Conservation (phyloP, 2,797 vertebrate species). For the Lepilemur septentrionalis region DNA sequence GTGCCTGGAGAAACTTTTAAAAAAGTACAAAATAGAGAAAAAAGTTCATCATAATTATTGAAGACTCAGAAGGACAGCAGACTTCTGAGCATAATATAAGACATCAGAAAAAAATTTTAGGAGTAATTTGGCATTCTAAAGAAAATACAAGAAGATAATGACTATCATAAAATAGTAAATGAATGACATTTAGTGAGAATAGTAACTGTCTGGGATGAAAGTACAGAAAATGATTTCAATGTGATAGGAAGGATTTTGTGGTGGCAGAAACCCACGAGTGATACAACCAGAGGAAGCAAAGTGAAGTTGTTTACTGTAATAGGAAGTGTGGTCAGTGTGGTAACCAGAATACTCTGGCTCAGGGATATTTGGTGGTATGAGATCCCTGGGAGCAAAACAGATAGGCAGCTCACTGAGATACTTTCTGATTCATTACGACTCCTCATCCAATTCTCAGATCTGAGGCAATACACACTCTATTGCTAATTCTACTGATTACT, state of each 20-base stretch:
- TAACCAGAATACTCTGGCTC: neutral
- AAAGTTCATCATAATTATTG: neutral
- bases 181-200: neutral
- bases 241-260: neutral
- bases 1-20: neutral
- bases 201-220: neutral
- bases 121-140: neutral
- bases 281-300: neutral
- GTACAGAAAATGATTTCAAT: neutral
- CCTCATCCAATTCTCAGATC: neutral
- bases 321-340: neutral
- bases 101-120: neutral
- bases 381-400: neutral
- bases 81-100: neutral
- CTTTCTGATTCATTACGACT: neutral
- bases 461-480: neutral
- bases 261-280: neutral
- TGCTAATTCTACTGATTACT: neutral
- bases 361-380: neutral
- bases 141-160: neutral
- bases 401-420: neutral
- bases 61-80: neutral
- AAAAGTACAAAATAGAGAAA: neutral
- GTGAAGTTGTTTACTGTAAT: neutral
- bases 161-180: neutral